These are phyloP conservation scores for Redunca redunca DNA, from an alignment of 2,113 vertebrate genomes.

Conservation along the genomic window DNA sequence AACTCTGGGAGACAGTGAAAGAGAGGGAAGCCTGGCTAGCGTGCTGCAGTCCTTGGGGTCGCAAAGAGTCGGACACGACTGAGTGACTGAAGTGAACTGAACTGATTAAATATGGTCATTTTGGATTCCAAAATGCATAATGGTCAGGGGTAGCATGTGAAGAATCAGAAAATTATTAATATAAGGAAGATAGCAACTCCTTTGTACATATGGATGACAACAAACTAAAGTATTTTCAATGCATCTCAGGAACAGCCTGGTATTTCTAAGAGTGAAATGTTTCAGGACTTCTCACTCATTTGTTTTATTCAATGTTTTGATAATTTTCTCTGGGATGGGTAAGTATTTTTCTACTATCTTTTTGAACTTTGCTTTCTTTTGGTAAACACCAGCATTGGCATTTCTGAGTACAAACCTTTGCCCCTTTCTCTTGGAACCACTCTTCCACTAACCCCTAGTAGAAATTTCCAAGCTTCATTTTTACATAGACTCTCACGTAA, in stretches of 20 bases:
- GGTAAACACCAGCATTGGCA: background rate
- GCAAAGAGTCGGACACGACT: background rate
- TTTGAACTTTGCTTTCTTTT: constrained; percentile 27
- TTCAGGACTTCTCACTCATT: background rate
- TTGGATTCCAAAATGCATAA: background rate
- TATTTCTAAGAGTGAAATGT: background rate
- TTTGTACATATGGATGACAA: background rate
- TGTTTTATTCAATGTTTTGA: background rate
- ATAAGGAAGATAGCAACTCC: background rate
- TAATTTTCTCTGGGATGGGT: background rate
- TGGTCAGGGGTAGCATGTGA: background rate
- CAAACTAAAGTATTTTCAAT: background rate
- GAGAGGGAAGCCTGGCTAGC: background rate
- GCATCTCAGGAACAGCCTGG: background rate
- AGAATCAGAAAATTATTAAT: background rate
- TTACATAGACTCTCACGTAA: background rate
- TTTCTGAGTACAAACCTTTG: background rate
- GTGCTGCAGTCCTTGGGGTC: background rate
- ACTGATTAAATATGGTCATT: background rate
- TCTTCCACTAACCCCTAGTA: background rate
- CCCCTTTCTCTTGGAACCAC: background rate
- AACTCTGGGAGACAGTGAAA: background rate
- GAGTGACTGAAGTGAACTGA: background rate
- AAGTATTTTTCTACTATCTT: background rate
- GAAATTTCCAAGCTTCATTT: background rate